phyloP scores from a whole-genome alignment of 2,113 vertebrate species.

The Cyprinodon variegatus region DNA sequence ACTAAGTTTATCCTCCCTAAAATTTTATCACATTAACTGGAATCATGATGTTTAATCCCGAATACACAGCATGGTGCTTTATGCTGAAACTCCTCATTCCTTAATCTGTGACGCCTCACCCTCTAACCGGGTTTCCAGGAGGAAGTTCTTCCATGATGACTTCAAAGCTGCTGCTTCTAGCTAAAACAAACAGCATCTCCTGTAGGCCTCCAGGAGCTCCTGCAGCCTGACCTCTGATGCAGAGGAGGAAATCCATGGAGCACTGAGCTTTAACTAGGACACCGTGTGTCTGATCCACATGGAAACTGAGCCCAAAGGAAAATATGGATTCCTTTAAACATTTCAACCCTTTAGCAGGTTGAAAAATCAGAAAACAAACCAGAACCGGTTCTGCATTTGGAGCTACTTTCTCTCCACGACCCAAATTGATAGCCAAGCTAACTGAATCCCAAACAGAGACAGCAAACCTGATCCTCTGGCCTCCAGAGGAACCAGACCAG shows the following conservation, averaged over 20 bases:
- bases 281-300: not conserved
- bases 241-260: not conserved
- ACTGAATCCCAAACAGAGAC: not conserved
- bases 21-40: no score
- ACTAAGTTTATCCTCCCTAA: no score
- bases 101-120: no score
- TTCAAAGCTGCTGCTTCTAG: no score
- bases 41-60: no score
- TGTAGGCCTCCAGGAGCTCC: no score
- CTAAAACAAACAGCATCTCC: no score
- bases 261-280: not conserved
- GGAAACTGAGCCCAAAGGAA: not conserved
- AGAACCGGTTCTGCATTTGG: not conserved
- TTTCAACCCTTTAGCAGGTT: not conserved
- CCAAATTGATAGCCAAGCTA: not conserved
- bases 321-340: not conserved
- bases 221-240: no score
- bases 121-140: no score
- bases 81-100: no score
- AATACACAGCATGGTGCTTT: no score
- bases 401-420: not conserved
- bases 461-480: not conserved
- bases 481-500: constrained; percentile 48
- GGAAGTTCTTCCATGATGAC: no score
- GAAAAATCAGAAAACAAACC: not conserved